phyloP scores from a whole-genome alignment of 2,888 invertebrate genomes.

The Cataglyphis livida region DNA sequence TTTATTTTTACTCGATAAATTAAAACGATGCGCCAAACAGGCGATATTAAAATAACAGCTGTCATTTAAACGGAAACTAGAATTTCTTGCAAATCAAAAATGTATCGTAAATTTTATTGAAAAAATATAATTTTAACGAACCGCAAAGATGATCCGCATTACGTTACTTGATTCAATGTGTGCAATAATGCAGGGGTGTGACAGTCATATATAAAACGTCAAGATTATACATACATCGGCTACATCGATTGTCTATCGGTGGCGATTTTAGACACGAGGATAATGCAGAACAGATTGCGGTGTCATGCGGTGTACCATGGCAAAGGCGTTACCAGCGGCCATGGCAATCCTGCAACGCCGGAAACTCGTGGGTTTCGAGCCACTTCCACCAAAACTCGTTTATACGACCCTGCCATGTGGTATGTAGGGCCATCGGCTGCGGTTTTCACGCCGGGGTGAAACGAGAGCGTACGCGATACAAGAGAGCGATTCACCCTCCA shows the following conservation, averaged over 20 bases:
- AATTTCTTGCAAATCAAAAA: neutral
- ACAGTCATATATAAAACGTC: constrained; percentile 15
- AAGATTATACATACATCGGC: neutral
- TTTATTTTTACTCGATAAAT: neutral
- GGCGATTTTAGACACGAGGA: constrained; percentile 37
- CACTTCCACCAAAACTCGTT: constrained; percentile 63
- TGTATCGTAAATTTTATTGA: neutral
- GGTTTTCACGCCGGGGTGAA: constrained; percentile 39
- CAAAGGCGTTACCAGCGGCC: constrained; percentile 54
- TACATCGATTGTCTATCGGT: constrained; percentile 13
- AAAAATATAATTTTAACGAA: neutral
- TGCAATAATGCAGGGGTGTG: neutral
- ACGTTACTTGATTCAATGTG: neutral
- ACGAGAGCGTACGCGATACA: constrained; percentile 18
- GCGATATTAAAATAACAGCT: no score
- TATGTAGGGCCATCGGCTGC: constrained; percentile 57
- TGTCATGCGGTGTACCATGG: constrained; percentile 41
- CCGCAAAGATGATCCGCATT: neutral
- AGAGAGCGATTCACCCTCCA: constrained; percentile 35
- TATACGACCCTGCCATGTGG: constrained; percentile 52
- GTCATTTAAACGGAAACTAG: no score
- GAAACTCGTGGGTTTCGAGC: constrained; percentile 61
- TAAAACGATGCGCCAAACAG: neutral
- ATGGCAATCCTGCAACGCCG: constrained; percentile 57
- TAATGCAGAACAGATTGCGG: constrained; percentile 60